Evolutionary conservation across 2,113 vertebrate genomes (phyloP).

Genomic region (Larimichthys polyactis): DNA sequence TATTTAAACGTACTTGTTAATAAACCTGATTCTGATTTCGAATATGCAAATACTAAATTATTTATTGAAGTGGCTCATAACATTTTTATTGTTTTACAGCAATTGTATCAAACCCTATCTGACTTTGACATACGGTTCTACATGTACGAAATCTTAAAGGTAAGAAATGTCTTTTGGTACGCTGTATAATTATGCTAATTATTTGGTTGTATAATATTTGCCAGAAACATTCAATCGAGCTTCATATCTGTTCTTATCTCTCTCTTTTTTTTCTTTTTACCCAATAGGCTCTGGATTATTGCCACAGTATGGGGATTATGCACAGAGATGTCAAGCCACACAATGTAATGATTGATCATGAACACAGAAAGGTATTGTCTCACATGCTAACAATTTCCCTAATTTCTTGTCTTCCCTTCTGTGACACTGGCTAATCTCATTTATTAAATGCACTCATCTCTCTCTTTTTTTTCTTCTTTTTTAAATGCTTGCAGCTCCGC

Average conservation of each 20-base stretch:
- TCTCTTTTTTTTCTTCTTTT: not conserved
- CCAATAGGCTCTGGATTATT: constrained; percentile 83
- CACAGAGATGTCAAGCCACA: constrained; percentile 92
- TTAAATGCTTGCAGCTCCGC: constrained; percentile 80
- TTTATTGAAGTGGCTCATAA: not conserved
- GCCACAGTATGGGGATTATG: constrained; percentile 93
- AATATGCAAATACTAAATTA: not conserved
- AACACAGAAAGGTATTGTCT: constrained; percentile 89
- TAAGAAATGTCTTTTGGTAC: constrained; percentile 50
- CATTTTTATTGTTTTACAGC: constrained; percentile 69
- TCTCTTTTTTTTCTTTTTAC: not conserved
- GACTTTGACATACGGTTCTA: constrained; percentile 93
- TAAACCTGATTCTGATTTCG: not conserved
- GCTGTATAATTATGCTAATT: not conserved
- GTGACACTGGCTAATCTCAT: not conserved
- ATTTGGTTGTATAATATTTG: not conserved
- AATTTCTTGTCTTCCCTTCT: not conserved
- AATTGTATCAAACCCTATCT: constrained; percentile 91
- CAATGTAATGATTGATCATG: constrained; percentile 92
- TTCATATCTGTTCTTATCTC: not conserved
- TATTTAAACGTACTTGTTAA: too few species aligned
- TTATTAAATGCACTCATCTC: not conserved
- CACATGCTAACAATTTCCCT: not conserved
- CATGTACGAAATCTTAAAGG: constrained; percentile 93
- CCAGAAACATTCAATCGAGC: not conserved